Evolutionary conservation across 2,113 vertebrate genomes (phyloP).

Genomic region (Microcebus tavaratra): DNA sequence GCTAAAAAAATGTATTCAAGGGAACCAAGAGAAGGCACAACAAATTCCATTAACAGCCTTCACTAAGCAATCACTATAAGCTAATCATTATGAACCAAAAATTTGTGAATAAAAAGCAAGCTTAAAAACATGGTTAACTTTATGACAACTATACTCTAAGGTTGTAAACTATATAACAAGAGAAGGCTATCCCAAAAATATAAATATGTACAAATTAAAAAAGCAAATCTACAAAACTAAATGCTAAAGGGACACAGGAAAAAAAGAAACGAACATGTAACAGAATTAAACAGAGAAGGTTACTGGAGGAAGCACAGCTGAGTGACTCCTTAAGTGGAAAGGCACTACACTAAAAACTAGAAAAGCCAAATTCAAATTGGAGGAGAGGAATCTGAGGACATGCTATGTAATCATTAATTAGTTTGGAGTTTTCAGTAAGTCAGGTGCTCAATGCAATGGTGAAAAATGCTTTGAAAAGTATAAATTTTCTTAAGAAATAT

Average conservation of each 20-base stretch:
- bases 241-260: background rate
- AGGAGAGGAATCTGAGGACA: background rate
- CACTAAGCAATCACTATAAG: background rate
- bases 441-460: background rate
- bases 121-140: background rate
- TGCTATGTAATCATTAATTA: background rate
- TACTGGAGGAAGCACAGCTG: background rate
- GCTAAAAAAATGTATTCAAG: background rate
- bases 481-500: background rate
- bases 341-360: background rate
- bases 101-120: background rate
- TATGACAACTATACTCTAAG: background rate
- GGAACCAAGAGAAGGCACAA: background rate
- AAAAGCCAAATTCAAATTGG: background rate
- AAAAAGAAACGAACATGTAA: background rate
- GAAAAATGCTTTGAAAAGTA: background rate
- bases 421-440: background rate
- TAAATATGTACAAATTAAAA: background rate
- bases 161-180: background rate
- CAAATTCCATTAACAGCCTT: background rate
- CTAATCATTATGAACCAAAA: background rate
- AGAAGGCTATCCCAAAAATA: background rate
- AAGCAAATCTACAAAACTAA: background rate
- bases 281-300: background rate
- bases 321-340: background rate